Evolutionary conservation across 2,113 vertebrate genomes (phyloP).

Genomic region (Rhinogobius similis): DNA sequence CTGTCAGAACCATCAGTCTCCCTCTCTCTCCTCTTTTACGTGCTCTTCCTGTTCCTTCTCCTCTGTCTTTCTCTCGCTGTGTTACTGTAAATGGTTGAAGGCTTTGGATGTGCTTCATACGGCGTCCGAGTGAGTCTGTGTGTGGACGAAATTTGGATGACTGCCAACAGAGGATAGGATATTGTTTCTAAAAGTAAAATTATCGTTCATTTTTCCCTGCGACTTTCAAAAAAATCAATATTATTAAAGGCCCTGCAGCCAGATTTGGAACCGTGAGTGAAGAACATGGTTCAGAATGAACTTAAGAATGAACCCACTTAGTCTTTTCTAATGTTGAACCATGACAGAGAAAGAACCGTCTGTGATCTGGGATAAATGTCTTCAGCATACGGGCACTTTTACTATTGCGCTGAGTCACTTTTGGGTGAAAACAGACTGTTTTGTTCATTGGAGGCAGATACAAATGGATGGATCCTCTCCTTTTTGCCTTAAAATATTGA

Average conservation of each 20-base stretch:
- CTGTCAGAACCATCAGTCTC: conserved; percentile 64
- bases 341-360: neutral
- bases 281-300: no score
- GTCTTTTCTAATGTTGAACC: neutral
- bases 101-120: neutral
- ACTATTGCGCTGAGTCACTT: no score
- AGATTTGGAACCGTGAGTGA: no score
- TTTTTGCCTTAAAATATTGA: no score
- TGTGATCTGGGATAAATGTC: no score
- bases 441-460: no score
- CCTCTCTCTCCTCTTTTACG: neutral
- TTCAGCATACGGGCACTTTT: no score
- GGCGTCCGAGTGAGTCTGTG: neutral
- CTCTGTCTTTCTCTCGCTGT: conserved; percentile 41
- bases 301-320: no score
- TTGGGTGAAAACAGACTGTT: no score
- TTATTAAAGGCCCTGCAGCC: neutral
- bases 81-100: neutral
- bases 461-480: no score
- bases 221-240: neutral
- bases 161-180: neutral
- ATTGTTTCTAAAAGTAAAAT: neutral
- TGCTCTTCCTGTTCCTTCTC: conserved; percentile 20
- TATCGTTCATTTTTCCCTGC: no score
- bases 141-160: neutral